Percentiles rank a stretch among this genome's conserved stretches.
These are phyloP conservation scores for Dexiosoma caninum DNA, from an alignment of 2,888 invertebrate species.

Conservation along the genomic window DNA sequence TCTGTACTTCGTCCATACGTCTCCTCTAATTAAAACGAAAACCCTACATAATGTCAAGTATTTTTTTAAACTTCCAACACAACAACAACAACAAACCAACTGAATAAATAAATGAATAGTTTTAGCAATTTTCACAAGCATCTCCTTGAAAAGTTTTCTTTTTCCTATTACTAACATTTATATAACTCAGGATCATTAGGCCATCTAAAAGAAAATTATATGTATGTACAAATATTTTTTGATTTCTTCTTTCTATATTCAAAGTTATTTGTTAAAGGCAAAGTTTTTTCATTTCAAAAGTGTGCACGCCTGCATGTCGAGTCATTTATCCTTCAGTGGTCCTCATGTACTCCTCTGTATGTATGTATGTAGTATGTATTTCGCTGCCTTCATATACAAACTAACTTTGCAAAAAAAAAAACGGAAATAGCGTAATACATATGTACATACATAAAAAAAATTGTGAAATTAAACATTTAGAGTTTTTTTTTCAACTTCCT, in stretches of 20 bases:
- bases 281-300: constrained; percentile 29
- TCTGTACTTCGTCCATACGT: neutral
- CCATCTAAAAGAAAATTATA: neutral
- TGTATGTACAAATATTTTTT: neutral
- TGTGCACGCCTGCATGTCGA: neutral
- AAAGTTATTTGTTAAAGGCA: constrained; percentile 33
- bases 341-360: constrained; percentile 9
- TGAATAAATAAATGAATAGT: constrained; percentile 10
- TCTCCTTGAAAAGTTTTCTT: constrained; percentile 28
- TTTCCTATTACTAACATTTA: too few relatives aligned
- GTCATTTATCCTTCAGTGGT: constrained; percentile 38
- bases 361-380: too few relatives aligned
- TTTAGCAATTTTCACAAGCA: neutral
- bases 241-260: neutral
- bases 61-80: constrained; percentile 39
- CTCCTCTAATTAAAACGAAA: neutral
- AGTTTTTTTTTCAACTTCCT: too few relatives aligned
- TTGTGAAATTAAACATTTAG: too few relatives aligned
- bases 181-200: constrained; percentile 11
- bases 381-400: too few relatives aligned
- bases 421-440: too few relatives aligned
- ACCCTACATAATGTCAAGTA: constrained; percentile 45
- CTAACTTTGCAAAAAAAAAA: too few relatives aligned
- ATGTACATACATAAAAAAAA: too few relatives aligned
- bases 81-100: neutral